A percentile compares a stretch with the other conserved stretches of the same genome.
Evolutionary conservation across 2,797 vertebrate genomes (phyloP).

Genomic region (Trichosurus vulpecula): DNA sequence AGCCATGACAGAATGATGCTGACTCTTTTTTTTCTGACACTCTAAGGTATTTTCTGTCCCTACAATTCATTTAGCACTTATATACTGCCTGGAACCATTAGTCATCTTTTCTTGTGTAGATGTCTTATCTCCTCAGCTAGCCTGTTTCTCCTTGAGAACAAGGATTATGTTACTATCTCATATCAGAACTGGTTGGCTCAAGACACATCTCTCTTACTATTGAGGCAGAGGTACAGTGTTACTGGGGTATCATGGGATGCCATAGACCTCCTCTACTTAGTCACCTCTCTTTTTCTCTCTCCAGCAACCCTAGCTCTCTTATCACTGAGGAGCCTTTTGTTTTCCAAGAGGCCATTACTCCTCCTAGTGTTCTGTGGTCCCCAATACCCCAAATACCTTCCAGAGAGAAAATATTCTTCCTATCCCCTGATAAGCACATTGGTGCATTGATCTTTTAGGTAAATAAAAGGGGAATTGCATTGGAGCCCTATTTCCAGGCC

Average conservation of each 20-base stretch:
- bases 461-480: not conserved
- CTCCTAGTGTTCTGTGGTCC: not conserved
- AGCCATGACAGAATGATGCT: not conserved
- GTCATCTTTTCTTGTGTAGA: not conserved
- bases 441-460: not conserved
- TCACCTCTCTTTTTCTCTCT: not conserved
- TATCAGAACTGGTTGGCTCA: not conserved
- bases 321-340: not conserved
- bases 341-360: not conserved
- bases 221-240: not conserved
- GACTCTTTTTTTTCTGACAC: not conserved
- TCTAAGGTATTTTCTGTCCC: not conserved
- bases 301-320: not conserved
- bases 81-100: not conserved
- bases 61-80: not conserved
- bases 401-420: not conserved
- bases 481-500: not conserved
- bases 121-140: not conserved
- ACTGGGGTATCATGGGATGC: not conserved
- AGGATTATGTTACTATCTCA: not conserved
- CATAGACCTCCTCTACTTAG: not conserved
- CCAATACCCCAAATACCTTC: not conserved
- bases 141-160: not conserved
- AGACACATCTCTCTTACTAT: not conserved
- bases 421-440: not conserved